Evolutionary conservation across 2,113 vertebrate species (phyloP), one percentile per base, ranked within the genome.

Genomic region (Climacteris rufus): DNA sequence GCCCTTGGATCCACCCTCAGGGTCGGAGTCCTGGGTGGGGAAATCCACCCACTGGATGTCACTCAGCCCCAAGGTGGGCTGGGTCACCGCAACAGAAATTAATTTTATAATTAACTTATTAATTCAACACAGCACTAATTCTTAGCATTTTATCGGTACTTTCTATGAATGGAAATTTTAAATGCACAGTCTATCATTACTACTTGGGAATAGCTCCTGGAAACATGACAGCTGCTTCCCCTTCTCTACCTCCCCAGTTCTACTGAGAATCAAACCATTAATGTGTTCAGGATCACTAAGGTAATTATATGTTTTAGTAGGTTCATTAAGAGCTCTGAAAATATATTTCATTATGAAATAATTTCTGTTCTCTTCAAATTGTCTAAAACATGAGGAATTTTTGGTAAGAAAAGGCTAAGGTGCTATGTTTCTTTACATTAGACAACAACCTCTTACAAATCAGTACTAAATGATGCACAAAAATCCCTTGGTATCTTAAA

Each of bases 401-500:
- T 97, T 49, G 52, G 35, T 49, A 49, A 95, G 57, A 93, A 76
- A 95, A 94, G 68, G 87, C 71, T 69, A 94, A 90, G 60, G 75
- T 76, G 56, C 42, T 72, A 92, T 96, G 93, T 84, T 96, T 97
- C 95, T 96, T 94, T 83, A 65, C 47, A 72, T 72, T 81, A 96
- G 95, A 97, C 68, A 97, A 95, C 60, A 96, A 30, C 80, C 64
- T 97, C 90, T 97, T 97, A 96, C 94, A 98, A 97, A 97, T 98
- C 96, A 97, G 97, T 94, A 94, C 83, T 94, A 98, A 97, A 98
- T 96, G 95, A 97, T 97, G 87, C 91, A 94, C 94, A 94, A 94
- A 97, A 98, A 93, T 98, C 97, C 95, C 96, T 95, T 14, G 95
- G 93, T 97, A 97, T 95, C 94, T 96, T 96, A 97, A 97, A 97